Evolutionary conservation across 2,888 invertebrate genomes (phyloP).

Genomic region (Brachyopa scutellaris): DNA sequence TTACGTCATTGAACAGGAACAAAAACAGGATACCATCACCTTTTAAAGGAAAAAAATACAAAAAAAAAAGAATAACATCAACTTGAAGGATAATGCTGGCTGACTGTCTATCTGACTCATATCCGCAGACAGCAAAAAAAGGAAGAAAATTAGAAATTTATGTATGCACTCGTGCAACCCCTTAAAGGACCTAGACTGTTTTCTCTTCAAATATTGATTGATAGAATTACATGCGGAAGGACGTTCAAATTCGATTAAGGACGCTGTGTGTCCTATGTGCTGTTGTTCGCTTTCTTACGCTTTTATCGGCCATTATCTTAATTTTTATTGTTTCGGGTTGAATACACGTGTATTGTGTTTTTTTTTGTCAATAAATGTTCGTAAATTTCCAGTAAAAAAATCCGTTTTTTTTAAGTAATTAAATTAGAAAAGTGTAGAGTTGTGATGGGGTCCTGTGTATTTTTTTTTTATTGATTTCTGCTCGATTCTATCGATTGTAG

Average conservation of each 20-base stretch:
- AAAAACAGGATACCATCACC: slow-evolving; percentile 51
- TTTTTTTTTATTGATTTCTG: slow-evolving; percentile 43
- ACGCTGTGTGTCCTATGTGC: not conserved
- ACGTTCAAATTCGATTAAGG: slow-evolving; percentile 21
- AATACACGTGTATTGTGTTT: slow-evolving; percentile 64
- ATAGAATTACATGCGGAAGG: slow-evolving; percentile 52
- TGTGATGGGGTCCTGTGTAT: not conserved
- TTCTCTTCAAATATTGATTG: slow-evolving; percentile 65
- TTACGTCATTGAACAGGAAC: slow-evolving; percentile 63
- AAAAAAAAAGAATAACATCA: too few relatives aligned
- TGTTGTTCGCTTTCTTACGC: not conserved
- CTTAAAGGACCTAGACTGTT: slow-evolving; percentile 18
- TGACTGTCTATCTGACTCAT: slow-evolving; percentile 40
- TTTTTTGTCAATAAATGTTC: slow-evolving; percentile 21
- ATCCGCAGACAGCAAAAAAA: slow-evolving; percentile 21
- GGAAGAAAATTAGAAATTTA: slow-evolving; percentile 58
- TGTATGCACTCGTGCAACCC: slow-evolving; percentile 25
- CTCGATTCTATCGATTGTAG: slow-evolving; percentile 36
- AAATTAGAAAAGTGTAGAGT: slow-evolving; percentile 20
- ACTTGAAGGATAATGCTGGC: slow-evolving; percentile 59
- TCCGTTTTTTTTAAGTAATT: slow-evolving; percentile 26
- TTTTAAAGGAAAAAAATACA: slow-evolving; percentile 15
- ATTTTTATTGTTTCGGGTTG: slow-evolving; percentile 70
- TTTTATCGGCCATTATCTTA: slow-evolving; percentile 62
- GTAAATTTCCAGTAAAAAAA: slow-evolving; percentile 37